phyloP scores from a whole-genome alignment of 2,797 vertebrate genomes.

The Triplophysa yarkandensis region DNA sequence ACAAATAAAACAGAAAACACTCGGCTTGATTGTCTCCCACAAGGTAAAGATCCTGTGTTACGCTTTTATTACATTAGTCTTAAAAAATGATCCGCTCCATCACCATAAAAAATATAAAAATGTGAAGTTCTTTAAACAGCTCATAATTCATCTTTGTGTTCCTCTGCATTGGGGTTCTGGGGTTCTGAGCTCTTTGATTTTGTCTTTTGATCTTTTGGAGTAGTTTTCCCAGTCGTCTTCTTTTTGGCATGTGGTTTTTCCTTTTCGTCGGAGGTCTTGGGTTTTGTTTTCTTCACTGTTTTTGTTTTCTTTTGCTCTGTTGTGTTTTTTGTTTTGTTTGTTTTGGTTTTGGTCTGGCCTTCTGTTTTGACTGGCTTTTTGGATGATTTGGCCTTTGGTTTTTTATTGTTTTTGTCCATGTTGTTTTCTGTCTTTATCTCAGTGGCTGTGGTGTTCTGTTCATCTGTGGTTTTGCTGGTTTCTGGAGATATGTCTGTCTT shows the following conservation, averaged over 20 bases:
- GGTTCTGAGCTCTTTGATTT: constrained; percentile 48
- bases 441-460: neutral
- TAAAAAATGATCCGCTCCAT: constrained; percentile 6
- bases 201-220: neutral
- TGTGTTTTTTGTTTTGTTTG: constrained; percentile 35
- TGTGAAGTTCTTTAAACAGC: neutral
- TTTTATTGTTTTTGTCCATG: constrained; percentile 36
- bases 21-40: constrained; percentile 11
- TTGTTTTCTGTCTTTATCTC: constrained; percentile 31
- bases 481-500: constrained; percentile 8
- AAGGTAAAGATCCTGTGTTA: neutral
- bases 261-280: constrained; percentile 53
- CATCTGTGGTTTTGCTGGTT: constrained; percentile 10
- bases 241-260: constrained; percentile 61
- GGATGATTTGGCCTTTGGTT: constrained; percentile 33
- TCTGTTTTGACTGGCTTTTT: constrained; percentile 32
- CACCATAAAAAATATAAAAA: constrained; percentile 9
- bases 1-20: constrained; percentile 8
- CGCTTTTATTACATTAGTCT: neutral
- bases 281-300: constrained; percentile 38
- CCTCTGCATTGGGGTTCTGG: constrained; percentile 55
- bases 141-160: constrained; percentile 76
- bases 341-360: constrained; percentile 31
- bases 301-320: constrained; percentile 31
- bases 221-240: constrained; percentile 60